Evolutionary conservation across 2,797 vertebrate species (phyloP).

Genomic region (Sphenodon punctatus): DNA sequence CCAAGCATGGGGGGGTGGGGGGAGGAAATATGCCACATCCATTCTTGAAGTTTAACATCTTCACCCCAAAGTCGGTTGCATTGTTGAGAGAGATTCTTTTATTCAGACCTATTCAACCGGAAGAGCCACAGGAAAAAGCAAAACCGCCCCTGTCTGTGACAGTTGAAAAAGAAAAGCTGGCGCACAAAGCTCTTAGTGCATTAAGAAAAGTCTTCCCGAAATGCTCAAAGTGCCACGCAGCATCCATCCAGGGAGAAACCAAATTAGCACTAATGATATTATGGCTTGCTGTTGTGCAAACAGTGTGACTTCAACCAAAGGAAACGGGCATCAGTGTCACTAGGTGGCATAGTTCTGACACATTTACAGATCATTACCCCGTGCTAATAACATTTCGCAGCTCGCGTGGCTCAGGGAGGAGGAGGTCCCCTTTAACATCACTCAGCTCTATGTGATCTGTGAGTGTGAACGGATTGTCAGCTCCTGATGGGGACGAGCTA

Average conservation of each 20-base stretch:
- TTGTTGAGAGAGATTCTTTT: not conserved
- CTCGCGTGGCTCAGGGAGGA: conserved; percentile 42
- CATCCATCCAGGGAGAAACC: conserved; percentile 65
- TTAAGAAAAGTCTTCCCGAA: conserved; percentile 9
- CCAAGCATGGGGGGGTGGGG: too few species aligned
- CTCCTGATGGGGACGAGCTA: conserved; percentile 33
- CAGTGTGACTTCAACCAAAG: conserved; percentile 71
- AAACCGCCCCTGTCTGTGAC: too few species aligned
- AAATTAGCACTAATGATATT: conserved; percentile 79
- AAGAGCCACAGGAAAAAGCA: not conserved
- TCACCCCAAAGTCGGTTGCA: not conserved
- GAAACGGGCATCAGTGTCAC: conserved; percentile 72
- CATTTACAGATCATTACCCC: conserved; percentile 79
- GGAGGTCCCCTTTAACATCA: conserved; percentile 40
- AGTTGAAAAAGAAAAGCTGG: not conserved
- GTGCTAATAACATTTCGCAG: conserved; percentile 71
- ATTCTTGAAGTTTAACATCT: not conserved
- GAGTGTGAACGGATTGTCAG: conserved; percentile 45
- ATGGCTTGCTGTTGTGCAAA: conserved; percentile 70
- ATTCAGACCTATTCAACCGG: not conserved
- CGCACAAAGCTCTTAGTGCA: not conserved
- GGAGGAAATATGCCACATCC: too few species aligned
- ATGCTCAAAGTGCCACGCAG: conserved; percentile 19
- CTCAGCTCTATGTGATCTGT: conserved; percentile 62
- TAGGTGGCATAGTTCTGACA: conserved; percentile 84